Conservation (phyloP, 2,888 invertebrate species). For the Lymantria monacha region DNA sequence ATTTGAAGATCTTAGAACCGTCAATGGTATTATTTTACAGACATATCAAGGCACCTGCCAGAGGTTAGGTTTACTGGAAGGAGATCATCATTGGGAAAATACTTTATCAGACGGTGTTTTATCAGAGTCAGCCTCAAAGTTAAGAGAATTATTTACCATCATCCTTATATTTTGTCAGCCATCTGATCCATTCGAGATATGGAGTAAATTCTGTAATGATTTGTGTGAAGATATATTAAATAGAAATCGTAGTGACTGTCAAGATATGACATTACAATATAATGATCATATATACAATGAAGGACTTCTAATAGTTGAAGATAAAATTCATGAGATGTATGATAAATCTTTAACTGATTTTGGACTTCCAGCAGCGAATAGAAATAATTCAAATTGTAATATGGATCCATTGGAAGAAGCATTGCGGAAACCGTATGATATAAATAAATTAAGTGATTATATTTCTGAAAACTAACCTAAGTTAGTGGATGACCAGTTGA, state of each 20-base stretch:
- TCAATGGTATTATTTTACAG: constrained; percentile 18
- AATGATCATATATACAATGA: constrained; percentile 19
- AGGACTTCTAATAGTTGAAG: constrained; percentile 16
- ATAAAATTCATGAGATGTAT: constrained; percentile 7
- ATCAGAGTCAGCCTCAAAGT: constrained; percentile 6
- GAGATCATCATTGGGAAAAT: constrained; percentile 16
- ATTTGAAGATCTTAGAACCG: constrained; percentile 22
- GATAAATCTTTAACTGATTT: constrained; percentile 11
- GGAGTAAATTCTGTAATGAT: constrained; percentile 19
- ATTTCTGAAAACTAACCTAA: constrained; percentile 17
- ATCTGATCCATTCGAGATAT: constrained; percentile 19
- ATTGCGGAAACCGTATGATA: constrained; percentile 15
- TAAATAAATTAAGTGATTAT: constrained; percentile 16
- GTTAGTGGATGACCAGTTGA: constrained; percentile 18
- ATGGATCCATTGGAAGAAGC: constrained; percentile 16
- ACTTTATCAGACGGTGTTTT: constrained; percentile 4
- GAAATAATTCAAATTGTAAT: constrained; percentile 8
- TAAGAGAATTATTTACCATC: constrained; percentile 20
- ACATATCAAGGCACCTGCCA: constrained; percentile 21
- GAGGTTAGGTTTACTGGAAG: constrained; percentile 17
- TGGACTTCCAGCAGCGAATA: constrained; percentile 14
- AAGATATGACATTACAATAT: constrained; percentile 26
- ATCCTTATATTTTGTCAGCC: constrained; percentile 19
- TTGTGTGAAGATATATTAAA: constrained; percentile 22
- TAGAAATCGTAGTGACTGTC: constrained; percentile 22